Evolutionary conservation across 2,113 vertebrate genomes (phyloP), one percentile per base, ranked within the genome.

Genomic region (Pollachius pollachius): DNA sequence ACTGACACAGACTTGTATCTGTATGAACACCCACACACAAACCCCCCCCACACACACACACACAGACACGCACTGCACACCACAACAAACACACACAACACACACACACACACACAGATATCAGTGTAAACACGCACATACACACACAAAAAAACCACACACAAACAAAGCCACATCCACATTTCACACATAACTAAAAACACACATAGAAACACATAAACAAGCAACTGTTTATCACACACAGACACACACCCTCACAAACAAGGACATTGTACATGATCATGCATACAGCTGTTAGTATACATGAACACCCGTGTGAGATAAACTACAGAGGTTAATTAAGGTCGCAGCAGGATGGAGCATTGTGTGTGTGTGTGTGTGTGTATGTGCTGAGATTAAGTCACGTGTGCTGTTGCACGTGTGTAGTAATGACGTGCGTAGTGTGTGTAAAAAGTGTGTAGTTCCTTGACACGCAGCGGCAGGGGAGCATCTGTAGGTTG

Each of bases 291-390:
- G 37, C 6, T 41, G 37, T 27, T 68, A 15, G 48, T 66, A 70
- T 34, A 23, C 17, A 68, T 19, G 15, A 15, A 41, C 37, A 41
- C 11, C 69, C 54, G 68, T 67, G 78, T 70, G 56, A 76, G 82
- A 82, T 79, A 80, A 84, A 84, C 84, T 82, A 84, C 85, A 76
- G 82, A 68, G 81, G 81, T 87, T 90, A 88, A 89, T 90, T 89
- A 41, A 41, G 86, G 15, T 56, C 15, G 12, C 12, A 63, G 37
- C 37, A 41, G 37, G 37, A 41, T 57, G 54, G 17, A 16, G 17
- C 54, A 56, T 1, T 4, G 58, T 19, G 5, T 71, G 16, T 65
- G 5, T 65, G 30, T 64, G 61, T 58, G 52, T 71, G 60, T 62
- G 60, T 62, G 19, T 23, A 4, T 62, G 60, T 62, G 12, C 54